These are phyloP conservation scores for Amphiprion clarkii DNA, from an alignment of 2,797 vertebrate genomes.

Conservation along the genomic window DNA sequence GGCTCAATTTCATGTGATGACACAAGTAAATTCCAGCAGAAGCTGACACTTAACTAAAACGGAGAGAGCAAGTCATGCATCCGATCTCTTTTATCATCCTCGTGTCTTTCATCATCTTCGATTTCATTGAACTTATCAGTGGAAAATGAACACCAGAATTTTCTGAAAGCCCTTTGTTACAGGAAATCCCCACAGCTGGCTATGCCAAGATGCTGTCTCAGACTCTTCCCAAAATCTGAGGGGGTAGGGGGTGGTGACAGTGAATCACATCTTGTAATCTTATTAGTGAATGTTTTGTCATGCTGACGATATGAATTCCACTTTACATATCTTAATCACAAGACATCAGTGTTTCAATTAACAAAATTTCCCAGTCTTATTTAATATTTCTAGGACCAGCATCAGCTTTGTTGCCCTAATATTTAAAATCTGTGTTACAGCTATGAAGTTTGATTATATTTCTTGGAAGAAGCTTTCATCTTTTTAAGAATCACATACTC, in stretches of 20 bases:
- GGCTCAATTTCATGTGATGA: slow-evolving; percentile 30
- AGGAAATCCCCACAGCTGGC: slow-evolving; percentile 62
- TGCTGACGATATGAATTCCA: neutral
- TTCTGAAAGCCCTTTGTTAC: slow-evolving; percentile 63
- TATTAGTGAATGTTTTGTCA: slow-evolving; percentile 22
- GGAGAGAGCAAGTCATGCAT: slow-evolving; percentile 10
- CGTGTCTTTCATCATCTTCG: slow-evolving; percentile 41
- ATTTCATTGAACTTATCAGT: slow-evolving; percentile 52
- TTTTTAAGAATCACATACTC: neutral
- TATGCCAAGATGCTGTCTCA: slow-evolving; percentile 60
- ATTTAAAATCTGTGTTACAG: slow-evolving; percentile 1
- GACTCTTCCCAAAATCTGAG: slow-evolving; percentile 26
- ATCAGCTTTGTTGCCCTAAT: slow-evolving; percentile 3
- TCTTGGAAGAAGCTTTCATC: neutral
- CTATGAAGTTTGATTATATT: slow-evolving; percentile 7
- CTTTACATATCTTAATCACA: slow-evolving; percentile 15
- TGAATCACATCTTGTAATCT: slow-evolving; percentile 54
- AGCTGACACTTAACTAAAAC: slow-evolving; percentile 16
- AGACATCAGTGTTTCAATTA: slow-evolving; percentile 14
- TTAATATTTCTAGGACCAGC: neutral
- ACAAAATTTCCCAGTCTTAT: neutral
- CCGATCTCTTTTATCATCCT: slow-evolving; percentile 30
- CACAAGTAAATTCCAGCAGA: slow-evolving; percentile 18
- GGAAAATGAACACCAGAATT: slow-evolving; percentile 58
- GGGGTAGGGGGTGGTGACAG: slow-evolving; percentile 5